Evolutionary conservation across 2,888 invertebrate species (phyloP), one percentile per base, ranked within the genome.

Genomic region (Drosophila neotestacea): DNA sequence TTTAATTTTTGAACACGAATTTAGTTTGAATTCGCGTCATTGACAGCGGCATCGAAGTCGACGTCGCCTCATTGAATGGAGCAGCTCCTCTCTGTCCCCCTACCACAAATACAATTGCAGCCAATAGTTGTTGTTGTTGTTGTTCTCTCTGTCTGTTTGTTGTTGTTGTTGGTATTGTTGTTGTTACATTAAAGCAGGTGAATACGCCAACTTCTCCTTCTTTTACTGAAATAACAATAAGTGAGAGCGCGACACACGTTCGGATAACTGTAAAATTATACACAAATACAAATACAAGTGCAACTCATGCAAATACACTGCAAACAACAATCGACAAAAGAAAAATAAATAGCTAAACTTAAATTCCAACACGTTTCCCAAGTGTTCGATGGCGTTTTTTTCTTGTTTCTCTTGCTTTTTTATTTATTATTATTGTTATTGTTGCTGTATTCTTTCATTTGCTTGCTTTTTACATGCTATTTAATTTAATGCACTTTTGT

Each of bases 351-450:
- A 72, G 72, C 65, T 68, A 56, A 81, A 75, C 70, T 77, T 64
- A 78, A 89, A 87, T 87, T 87, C 86, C 86, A 70, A 50, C 86
- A 87, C 86, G 86, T 89, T 77, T 47, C 73, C 66, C 51, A 66
- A 71, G 64, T 64, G 74, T 79, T 79, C 77, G 64, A 65, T 71
- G 69, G 44, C 52, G 56, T 59, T 77, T 75, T 59, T 63, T 63
- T 63, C 38, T 67, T 70, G 36, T 32, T 61, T 63, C 65, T 65
- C 58, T 30, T 30, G 30, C 42, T 70, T 56, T 56, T 47, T 71
- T 63, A 44, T 39, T 51, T 58, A 32, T 68, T 75, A 30, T 60
- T 62, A 28, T 55, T 51, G 51, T 64, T 64, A 47, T 68, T 55
- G 34, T 56, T 56, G 58, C 50, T 73, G 54, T 66, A 55, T 22